A percentile compares a stretch with the other conserved stretches of the same genome.
phyloP scores from a whole-genome alignment of 2,888 invertebrate species.

The Eilema caniola region DNA sequence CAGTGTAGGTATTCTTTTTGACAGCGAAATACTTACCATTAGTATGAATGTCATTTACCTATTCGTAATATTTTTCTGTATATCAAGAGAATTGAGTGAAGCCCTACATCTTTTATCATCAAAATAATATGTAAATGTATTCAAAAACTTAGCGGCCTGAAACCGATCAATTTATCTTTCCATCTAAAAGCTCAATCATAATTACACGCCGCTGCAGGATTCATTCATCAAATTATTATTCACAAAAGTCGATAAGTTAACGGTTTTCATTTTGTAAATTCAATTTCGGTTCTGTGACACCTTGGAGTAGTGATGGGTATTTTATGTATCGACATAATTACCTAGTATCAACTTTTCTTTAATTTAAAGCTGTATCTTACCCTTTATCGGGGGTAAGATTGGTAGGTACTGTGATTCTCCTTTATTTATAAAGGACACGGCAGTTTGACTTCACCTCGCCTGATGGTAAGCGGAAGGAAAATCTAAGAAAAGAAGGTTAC shows the following conservation, averaged over 20 bases:
- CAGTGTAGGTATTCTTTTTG: too few species aligned
- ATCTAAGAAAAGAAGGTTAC: too few species aligned
- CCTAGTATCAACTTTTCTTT: background rate
- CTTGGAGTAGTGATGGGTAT: slow-evolving; percentile 54
- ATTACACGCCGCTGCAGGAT: slow-evolving; percentile 66
- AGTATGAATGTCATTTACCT: background rate
- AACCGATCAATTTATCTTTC: slow-evolving; percentile 52
- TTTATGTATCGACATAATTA: slow-evolving; percentile 37
- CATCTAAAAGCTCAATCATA: slow-evolving; percentile 48
- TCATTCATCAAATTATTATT: slow-evolving; percentile 80
- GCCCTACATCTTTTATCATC: slow-evolving; percentile 27
- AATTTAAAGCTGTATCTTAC: too few species aligned
- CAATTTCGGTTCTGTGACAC: slow-evolving; percentile 73
- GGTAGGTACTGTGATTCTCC: too few species aligned
- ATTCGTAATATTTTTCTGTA: background rate
- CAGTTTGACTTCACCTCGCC: too few species aligned
- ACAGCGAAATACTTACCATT: background rate
- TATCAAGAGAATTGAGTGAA: slow-evolving; percentile 16
- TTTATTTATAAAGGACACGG: too few species aligned
- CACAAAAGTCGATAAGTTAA: slow-evolving; percentile 78
- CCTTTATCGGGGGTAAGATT: too few species aligned
- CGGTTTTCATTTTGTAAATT: slow-evolving; percentile 79
- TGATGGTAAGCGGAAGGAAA: too few species aligned
- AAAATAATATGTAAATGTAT: slow-evolving; percentile 44
- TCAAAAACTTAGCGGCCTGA: slow-evolving; percentile 36